phyloP scores from a whole-genome alignment of 2,888 invertebrate genomes.

The Iphiclides podalirius region DNA sequence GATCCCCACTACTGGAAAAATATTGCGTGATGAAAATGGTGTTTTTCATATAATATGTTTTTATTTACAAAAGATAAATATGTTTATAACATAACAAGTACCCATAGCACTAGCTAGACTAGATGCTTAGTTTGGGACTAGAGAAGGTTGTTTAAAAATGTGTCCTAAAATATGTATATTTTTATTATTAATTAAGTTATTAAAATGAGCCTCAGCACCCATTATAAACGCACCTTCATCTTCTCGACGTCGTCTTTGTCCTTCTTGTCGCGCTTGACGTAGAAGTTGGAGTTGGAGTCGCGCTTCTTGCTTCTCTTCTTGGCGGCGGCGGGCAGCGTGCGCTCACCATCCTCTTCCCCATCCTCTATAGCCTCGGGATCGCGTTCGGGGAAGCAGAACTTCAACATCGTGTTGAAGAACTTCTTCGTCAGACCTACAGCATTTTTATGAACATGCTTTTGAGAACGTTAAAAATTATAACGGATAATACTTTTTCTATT shows the following conservation, averaged over 20 bases:
- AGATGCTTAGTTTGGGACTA: no score
- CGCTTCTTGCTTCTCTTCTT: slow-evolving; percentile 75
- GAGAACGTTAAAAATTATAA: background rate
- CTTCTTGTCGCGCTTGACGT: slow-evolving; percentile 90
- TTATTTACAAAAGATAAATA: no score
- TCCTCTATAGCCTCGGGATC: slow-evolving; percentile 91
- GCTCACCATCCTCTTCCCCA: slow-evolving; percentile 77
- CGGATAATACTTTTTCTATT: no score
- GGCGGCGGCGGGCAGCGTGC: slow-evolving; percentile 57
- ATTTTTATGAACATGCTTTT: background rate
- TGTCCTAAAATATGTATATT: no score
- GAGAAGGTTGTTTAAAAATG: no score
- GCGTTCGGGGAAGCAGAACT: slow-evolving; percentile 98
- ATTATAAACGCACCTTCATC: slow-evolving; percentile 97
- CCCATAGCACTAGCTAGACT: no score
- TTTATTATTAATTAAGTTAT: no score
- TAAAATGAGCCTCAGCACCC: no score
- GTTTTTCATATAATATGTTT: no score
- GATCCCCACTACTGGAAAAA: no score
- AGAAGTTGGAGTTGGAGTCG: slow-evolving; percentile 93
- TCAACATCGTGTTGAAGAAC: slow-evolving; percentile 97
- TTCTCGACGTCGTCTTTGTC: slow-evolving; percentile 97
- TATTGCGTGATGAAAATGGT: no score
- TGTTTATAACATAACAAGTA: no score
- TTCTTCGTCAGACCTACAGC: slow-evolving; percentile 91